Evolutionary conservation across 1,140 invertebrate genomes (phyloP), one percentile per base, ranked within the genome.

Genomic region (Ostrea denselamellosa): DNA sequence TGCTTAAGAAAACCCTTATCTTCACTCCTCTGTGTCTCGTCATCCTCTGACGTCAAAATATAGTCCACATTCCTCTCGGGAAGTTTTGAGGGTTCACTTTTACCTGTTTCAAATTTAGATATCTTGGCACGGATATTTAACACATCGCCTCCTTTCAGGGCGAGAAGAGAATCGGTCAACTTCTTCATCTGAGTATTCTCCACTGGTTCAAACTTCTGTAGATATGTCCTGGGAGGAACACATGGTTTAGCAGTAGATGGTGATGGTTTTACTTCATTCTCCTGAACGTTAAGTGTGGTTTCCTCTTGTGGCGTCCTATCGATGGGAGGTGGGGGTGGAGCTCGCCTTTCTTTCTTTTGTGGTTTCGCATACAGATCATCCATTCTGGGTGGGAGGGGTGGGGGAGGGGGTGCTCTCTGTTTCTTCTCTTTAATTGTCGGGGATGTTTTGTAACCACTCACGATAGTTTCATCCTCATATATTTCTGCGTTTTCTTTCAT

Each of bases 371-470:
- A 82, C n/a, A 81, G 65, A 53, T 88, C 87, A 14, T 68, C 71
- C 52, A 85, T 25, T 10, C 51, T 85, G 22, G 83, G 85, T 34
- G 83, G 56, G 34, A 86, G 77, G 3, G 85, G 58, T 22, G 89
- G 89, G n/a, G 86, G 65, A 25, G 44, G 84, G n/a, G 89, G 85
- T 25, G 83, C 84, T 54, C 62, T 54, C 19, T 87, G 62, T 71
- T 87, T 87, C 28, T 85, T 85, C 8, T 89, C 89, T 82, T 85
- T 89, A 2, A 86, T 17, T 3, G 54, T 89, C 83, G 85, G 85
- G 4, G 85, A 71, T 14, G 83, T 77, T 89, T 89, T 89, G 44
- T 89, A 89, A n/a, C 71, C 89, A 86, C 89, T 89, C 12, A 89
- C 89, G 8, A 89, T 85, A 22, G 89, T 87, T 17, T 62, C 54